Conservation (phyloP, 1,140 invertebrate genomes). For the Vanessa tameamea region DNA sequence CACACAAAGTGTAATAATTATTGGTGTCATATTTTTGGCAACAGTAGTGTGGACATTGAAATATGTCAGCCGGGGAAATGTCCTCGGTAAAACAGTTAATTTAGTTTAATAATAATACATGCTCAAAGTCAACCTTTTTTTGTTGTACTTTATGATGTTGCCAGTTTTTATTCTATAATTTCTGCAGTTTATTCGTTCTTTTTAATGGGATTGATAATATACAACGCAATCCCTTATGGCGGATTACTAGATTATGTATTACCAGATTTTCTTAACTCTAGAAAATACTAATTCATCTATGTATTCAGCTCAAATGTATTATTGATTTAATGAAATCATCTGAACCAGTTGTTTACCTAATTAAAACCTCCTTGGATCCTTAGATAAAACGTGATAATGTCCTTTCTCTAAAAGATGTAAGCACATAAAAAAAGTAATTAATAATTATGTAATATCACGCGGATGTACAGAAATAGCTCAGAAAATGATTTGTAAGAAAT, state of each 20-base stretch:
- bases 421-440: not conserved
- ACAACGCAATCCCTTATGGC: not conserved
- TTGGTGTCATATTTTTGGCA: conserved; percentile 6
- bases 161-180: not conserved
- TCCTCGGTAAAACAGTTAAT: not conserved
- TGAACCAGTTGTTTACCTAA: no score
- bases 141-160: not conserved
- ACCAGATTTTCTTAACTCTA: no score
- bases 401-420: not conserved
- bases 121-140: not conserved
- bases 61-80: not conserved
- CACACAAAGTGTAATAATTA: conserved; percentile 2
- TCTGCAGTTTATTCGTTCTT: not conserved
- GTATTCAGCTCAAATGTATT: no score
- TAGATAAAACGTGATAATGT: not conserved
- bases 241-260: not conserved
- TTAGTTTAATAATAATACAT: conserved; percentile 13
- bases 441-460: not conserved
- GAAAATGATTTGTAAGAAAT: not conserved
- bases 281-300: no score
- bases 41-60: not conserved
- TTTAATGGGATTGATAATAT: not conserved
- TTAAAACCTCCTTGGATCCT: no score
- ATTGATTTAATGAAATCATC: no score
- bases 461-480: conserved; percentile 20